Base-by-base conservation (phyloP, 1,140 invertebrate genomes). In the Luehdorfia chinensis region DNA sequence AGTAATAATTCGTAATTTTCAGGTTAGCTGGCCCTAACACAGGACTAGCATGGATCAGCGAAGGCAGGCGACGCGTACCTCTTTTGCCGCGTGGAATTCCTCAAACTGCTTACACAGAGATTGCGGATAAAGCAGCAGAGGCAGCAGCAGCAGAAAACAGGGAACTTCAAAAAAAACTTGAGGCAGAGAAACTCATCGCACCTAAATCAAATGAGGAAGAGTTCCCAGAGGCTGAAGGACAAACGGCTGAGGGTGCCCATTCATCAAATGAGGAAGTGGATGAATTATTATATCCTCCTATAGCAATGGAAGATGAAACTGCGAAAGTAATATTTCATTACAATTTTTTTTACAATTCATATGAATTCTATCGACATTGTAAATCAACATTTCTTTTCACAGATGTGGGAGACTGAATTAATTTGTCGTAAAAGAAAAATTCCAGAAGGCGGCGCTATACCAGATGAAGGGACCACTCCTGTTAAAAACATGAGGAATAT, bases 11-110 rank as follows among this genome's bases (percentile, higher is more conserved):
- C 55, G 27, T 61, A 49, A 51, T 60, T 83, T 89, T 31, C 72
- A 96, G 95, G 69, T 89, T 96, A 72, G 90, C 90, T 73, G 95
- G 95, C 6, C 91, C 93, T 46, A 94, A 94, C 73, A 94, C 92
- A 51, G 90, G 90, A 34, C 90, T 93, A 62, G 94, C 94, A 83
- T 97, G 96, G 96, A 90, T 93, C 47, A 91, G 94, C 51, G 96
- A 97, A 87, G 96, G 95, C 13, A 87, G 95, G 16, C 89, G 95
- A 63, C 81, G 92, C 30, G 91, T 96, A 54, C 95, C 95, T 6
- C 81, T 97, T 21, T 88, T 97, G 78, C 93, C 94, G 3, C 88
- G 96, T 53, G 90, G 94, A 11, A 91, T 93, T 46, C 93, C 95
- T 16, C 93, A 95, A 65, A 96, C 94, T 2, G 92, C 92, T 9